These are phyloP conservation scores for Sinocyclocheilus rhinocerous DNA, from an alignment of 2,113 vertebrate species.

Conservation along the genomic window DNA sequence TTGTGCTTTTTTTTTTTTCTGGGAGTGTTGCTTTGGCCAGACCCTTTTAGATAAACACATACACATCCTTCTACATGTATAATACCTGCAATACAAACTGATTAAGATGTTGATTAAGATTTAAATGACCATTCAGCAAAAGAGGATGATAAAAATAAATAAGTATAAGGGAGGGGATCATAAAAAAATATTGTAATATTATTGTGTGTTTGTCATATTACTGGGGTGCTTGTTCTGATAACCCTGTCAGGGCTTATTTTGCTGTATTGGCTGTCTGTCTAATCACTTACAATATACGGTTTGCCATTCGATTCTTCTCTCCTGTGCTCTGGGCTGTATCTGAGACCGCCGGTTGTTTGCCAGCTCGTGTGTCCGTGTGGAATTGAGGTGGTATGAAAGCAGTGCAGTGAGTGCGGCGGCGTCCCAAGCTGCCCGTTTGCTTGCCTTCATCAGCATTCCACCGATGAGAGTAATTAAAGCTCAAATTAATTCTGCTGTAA, in stretches of 20 bases:
- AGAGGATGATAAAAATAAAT: neutral
- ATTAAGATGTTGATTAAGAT: neutral
- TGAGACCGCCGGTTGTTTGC: slow-evolving; percentile 92
- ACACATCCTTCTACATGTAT: neutral
- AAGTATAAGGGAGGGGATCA: neutral
- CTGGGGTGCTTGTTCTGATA: neutral
- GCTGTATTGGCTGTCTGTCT: neutral
- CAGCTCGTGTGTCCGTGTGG: slow-evolving; percentile 90
- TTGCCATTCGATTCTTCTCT: slow-evolving; percentile 25
- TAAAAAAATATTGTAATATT: neutral
- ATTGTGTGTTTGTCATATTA: neutral
- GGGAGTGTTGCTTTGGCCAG: neutral
- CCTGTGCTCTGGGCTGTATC: neutral
- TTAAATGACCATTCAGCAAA: neutral
- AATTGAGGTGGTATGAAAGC: slow-evolving; percentile 99
- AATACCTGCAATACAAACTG: neutral
- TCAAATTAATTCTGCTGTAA: slow-evolving; percentile 99
- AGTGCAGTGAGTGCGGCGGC: slow-evolving; percentile 84
- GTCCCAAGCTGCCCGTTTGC: slow-evolving; percentile 99
- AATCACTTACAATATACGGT: slow-evolving; percentile 10
- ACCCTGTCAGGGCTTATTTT: neutral
- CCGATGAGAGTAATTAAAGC: slow-evolving; percentile 99
- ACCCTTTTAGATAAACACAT: neutral
- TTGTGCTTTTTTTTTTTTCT: neutral
- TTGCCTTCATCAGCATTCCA: slow-evolving; percentile 99